phyloP scores from a whole-genome alignment of 2,888 invertebrate species.

The Caenorhabditis sp. region DNA sequence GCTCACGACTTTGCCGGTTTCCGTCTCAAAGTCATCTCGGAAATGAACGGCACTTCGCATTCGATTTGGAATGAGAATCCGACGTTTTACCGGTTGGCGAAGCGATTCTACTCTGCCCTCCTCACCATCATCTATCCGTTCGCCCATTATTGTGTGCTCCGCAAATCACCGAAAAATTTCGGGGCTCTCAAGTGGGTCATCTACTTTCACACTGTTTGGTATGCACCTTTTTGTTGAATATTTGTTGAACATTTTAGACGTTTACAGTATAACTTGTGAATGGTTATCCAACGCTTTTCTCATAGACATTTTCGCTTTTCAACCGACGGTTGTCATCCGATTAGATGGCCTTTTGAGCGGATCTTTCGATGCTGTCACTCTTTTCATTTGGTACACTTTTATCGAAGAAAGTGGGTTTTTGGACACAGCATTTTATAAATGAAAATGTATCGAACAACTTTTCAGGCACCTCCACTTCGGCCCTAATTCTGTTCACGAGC shows the following conservation, averaged over 20 bases:
- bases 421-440: not conserved
- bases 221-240: not conserved
- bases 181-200: constrained; percentile 14
- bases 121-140: constrained; percentile 33
- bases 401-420: constrained; percentile 13
- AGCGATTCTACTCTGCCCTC: constrained; percentile 18
- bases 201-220: constrained; percentile 22
- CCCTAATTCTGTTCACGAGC: constrained; percentile 15
- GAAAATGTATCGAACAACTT: not conserved
- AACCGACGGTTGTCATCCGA: constrained; percentile 18
- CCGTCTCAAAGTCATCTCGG: no score
- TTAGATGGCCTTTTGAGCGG: constrained; percentile 19
- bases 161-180: constrained; percentile 25
- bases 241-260: not conserved
- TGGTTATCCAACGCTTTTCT: constrained; percentile 22
- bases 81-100: constrained; percentile 6
- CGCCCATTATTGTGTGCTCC: constrained; percentile 32
- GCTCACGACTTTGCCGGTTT: no score
- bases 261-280: constrained; percentile 23
- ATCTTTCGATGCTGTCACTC: not conserved
- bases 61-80: constrained; percentile 47
- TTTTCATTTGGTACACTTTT: constrained; percentile 7
- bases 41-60: constrained; percentile 23
- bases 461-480: constrained; percentile 17
- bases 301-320: constrained; percentile 21